Evolutionary conservation across 2,113 vertebrate species (phyloP).

Genomic region (Dipodomys spectabilis): DNA sequence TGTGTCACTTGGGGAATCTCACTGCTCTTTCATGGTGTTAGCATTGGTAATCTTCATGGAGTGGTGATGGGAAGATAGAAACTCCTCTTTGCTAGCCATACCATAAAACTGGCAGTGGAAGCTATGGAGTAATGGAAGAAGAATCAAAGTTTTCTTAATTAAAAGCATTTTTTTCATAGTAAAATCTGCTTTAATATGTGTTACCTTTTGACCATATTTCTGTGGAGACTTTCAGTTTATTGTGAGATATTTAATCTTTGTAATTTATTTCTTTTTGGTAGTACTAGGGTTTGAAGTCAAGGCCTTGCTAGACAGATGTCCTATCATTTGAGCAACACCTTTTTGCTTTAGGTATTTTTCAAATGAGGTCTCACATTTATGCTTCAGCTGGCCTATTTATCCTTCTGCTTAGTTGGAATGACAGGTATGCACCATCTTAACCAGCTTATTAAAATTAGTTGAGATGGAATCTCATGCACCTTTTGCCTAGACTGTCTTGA

Average conservation of each 20-base stretch:
- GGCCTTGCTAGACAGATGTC: background rate
- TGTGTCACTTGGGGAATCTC: background rate
- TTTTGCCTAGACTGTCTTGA: too few relatives aligned
- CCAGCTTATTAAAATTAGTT: too few relatives aligned
- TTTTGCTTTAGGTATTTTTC: too few relatives aligned
- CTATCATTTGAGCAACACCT: too few relatives aligned
- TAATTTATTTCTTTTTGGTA: too few relatives aligned
- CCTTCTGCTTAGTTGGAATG: too few relatives aligned
- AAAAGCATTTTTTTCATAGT: constrained; percentile 35
- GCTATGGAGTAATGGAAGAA: background rate
- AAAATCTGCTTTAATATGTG: constrained; percentile 51
- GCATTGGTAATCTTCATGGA: background rate
- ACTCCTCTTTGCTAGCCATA: background rate
- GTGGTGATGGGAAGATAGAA: background rate
- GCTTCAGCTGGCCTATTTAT: too few relatives aligned
- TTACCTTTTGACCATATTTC: background rate
- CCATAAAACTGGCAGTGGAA: background rate
- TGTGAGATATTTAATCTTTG: constrained; percentile 20
- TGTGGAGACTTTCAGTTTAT: background rate
- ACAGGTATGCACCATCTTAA: too few relatives aligned
- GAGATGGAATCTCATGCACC: too few relatives aligned
- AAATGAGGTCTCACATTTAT: too few relatives aligned
- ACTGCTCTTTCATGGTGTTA: background rate
- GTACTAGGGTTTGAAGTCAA: background rate
- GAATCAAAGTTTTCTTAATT: constrained; percentile 11